Evolutionary conservation across 2,888 invertebrate genomes (phyloP).

Genomic region (Calliopum simillimum): DNA sequence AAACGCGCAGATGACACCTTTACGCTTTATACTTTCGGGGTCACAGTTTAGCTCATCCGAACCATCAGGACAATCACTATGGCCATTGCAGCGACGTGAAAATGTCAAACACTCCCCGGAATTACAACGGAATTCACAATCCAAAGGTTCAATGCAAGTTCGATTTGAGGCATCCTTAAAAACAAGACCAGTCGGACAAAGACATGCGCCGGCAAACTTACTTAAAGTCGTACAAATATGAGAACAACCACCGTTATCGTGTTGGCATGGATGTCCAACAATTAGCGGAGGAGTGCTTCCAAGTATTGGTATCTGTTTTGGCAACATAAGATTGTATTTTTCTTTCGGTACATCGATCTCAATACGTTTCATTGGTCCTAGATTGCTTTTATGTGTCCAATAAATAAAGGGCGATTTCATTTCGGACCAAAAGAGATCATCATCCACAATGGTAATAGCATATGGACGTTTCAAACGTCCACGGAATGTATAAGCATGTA

Average conservation of each 20-base stretch:
- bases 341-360: conserved; percentile 56
- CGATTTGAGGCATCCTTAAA: conserved; percentile 67
- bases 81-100: conserved; percentile 70
- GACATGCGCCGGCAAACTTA: conserved; percentile 64
- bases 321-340: conserved; percentile 44
- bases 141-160: conserved; percentile 71
- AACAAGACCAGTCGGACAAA: conserved; percentile 77
- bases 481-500: conserved; percentile 67
- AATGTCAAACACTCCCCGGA: conserved; percentile 71
- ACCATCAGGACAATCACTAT: conserved; percentile 71
- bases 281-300: conserved; percentile 44
- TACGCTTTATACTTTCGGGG: conserved; percentile 59
- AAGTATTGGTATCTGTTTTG: conserved; percentile 53
- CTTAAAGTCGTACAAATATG: conserved; percentile 77
- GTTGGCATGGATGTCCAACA: conserved; percentile 71
- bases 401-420: conserved; percentile 71
- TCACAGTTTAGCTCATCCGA: conserved; percentile 70
- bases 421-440: conserved; percentile 79
- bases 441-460: conserved; percentile 73
- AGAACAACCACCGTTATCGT: conserved; percentile 75
- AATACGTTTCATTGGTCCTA: conserved; percentile 60
- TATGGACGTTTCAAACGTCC: conserved; percentile 69
- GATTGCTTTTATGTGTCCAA: conserved; percentile 71
- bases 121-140: conserved; percentile 70
- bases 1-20: conserved; percentile 62